Base-by-base conservation (phyloP, 2,797 vertebrate species). In the Eleutherodactylus coqui region DNA sequence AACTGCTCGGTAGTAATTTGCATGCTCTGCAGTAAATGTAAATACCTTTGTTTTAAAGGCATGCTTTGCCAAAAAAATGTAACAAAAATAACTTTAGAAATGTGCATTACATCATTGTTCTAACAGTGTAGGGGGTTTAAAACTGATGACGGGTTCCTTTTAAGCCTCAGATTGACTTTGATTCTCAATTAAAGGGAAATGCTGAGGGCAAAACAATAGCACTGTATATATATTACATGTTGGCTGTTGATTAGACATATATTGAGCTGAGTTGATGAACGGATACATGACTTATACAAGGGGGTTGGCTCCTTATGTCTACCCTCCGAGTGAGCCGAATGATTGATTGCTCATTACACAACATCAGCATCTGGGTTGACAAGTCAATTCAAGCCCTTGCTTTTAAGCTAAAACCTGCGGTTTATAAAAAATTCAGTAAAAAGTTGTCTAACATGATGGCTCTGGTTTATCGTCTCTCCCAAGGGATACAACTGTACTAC, bases 291-390 rank as follows among this genome's bases (percentile, higher is more conserved):
- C 27, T 7, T 34, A 32, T 78, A 41, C 36, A 41, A 7, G 53
- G 29, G 6, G 21, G 53, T 2, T 55, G 58, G 14, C 32, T 76
- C 17, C 55, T 27, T 73, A 73, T 86, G 60, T 76, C 47, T 29
- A 29, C 27, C 24, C 16, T 34, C n/a, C 49, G 45, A 36, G 49
- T 70, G 73, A 69, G 36, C 29, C 3, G 14, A 53, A 11, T 86
- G 86, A 87, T 81, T 70, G 73, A 86, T 87, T 79, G 41, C 73
- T 79, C 86, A 79, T 87, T 87, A 87, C 62, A 64, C 38, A 73
- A n/a, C 19, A 79, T 51, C 75, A 53, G 75, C 85, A 83, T 41
- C 85, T 79, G 80, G 17, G 75, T 72, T 82, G 67, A 9, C 45
- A 34, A 60, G 47, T 55, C 58, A 82, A 86, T 82, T 81, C 13